Evolutionary conservation across 1,140 invertebrate genomes (phyloP).

Genomic region (Drosophila triauraria): DNA sequence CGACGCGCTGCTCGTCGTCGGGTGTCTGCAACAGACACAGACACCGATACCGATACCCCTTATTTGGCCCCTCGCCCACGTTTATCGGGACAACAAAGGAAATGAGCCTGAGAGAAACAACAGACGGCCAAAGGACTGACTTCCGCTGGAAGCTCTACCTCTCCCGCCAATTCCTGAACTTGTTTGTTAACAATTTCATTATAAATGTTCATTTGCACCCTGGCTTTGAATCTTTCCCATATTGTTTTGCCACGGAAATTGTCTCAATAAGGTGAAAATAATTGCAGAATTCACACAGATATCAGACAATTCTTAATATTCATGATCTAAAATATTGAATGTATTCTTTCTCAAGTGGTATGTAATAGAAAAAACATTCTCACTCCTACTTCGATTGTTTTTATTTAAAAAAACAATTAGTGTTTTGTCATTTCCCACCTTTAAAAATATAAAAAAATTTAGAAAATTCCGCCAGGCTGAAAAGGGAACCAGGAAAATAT

Average conservation of each 20-base stretch:
- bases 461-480: slow-evolving; percentile 8
- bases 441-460: neutral
- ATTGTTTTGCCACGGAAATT: slow-evolving; percentile 46
- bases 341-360: too few species aligned
- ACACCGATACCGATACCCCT: slow-evolving; percentile 25
- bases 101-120: slow-evolving; percentile 25
- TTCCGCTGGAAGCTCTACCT: slow-evolving; percentile 58
- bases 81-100: slow-evolving; percentile 20
- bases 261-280: slow-evolving; percentile 45
- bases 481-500: neutral
- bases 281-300: slow-evolving; percentile 19
- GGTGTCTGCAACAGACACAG: slow-evolving; percentile 39
- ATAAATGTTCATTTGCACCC: slow-evolving; percentile 10
- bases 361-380: neutral
- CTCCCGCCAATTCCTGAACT: slow-evolving; percentile 48
- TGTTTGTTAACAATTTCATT: slow-evolving; percentile 77
- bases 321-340: too few species aligned
- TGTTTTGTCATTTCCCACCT: neutral
- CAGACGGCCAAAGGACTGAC: slow-evolving; percentile 35
- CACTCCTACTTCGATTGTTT: neutral
- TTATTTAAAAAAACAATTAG: neutral
- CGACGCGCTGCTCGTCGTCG: slow-evolving; percentile 26
- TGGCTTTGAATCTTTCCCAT: neutral
- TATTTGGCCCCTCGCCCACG: slow-evolving; percentile 11
- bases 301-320: too few species aligned